Evolutionary conservation across 2,888 invertebrate species (phyloP).

Genomic region (Adelognathus sp.): DNA sequence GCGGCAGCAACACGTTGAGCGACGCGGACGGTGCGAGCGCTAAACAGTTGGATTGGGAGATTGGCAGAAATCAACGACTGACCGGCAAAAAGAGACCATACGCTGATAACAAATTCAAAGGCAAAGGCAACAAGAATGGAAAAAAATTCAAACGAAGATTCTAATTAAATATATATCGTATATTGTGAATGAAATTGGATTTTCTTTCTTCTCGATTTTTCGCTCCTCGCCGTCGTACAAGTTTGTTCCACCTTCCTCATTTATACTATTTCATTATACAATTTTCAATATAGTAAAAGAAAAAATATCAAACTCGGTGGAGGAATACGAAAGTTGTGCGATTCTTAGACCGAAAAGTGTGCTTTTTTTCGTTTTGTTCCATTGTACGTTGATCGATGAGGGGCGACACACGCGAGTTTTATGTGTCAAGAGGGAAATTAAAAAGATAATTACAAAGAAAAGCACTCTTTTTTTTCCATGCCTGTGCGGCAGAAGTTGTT

Average conservation of each 20-base stretch:
- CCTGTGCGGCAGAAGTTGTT: too few species aligned
- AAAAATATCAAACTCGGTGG: background rate
- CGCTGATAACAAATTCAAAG: slow-evolving; percentile 63
- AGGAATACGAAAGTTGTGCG: slow-evolving; percentile 6
- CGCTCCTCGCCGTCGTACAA: slow-evolving; percentile 26
- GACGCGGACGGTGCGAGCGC: slow-evolving; percentile 90
- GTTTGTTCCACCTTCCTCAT: background rate
- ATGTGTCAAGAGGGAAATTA: too few species aligned
- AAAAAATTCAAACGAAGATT: slow-evolving; percentile 68
- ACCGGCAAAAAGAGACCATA: slow-evolving; percentile 62
- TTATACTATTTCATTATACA: slow-evolving; percentile 18
- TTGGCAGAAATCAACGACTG: slow-evolving; percentile 82
- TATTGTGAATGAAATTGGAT: slow-evolving; percentile 43
- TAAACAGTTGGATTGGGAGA: slow-evolving; percentile 93
- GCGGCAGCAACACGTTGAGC: slow-evolving; percentile 87
- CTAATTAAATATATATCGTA: slow-evolving; percentile 54
- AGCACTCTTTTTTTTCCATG: too few species aligned
- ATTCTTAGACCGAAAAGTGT: background rate
- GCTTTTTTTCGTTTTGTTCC: background rate
- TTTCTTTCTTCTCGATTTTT: background rate
- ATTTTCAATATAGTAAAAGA: background rate
- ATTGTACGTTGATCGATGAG: background rate
- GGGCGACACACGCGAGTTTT: too few species aligned
- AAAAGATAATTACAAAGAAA: too few species aligned
- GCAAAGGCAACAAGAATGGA: slow-evolving; percentile 62